Base-by-base conservation (phyloP, 2,888 invertebrate genomes). In the Stenodera caucasica region DNA sequence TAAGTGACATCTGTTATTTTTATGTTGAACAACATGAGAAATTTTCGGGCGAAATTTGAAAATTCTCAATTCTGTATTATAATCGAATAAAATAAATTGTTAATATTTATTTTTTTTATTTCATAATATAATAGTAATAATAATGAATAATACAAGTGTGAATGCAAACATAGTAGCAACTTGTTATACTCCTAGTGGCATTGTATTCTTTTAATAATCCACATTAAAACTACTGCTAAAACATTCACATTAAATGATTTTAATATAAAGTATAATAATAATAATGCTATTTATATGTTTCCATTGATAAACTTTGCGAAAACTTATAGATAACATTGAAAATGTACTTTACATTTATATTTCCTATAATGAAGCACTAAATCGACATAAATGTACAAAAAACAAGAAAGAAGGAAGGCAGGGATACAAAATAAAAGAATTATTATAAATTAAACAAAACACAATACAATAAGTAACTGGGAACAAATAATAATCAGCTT, bases 141-240 rank as follows among this genome's bases (percentile, higher is more conserved):
- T 30, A 30, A 26, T 26, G 26, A 26, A 49, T 49, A 57, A 60
- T 65, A 66, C 61, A 64, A 58, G 59, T 57, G 61, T 63, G 64
- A 66, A 68, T 68, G 68, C 67, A 68, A 65, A 69, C 67, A 67
- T 61, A 69, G 67, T 61, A 67, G 64, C 33, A 60, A 60, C 58
- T 65, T 61, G 5, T 26, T 26, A 65, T 50, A 60, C 50, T 53
- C 35, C 50, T 49, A 61, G 55, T 57, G 54, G 61, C 56, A 60
- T 30, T 32, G 50, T 18, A 54, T 60, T 37, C 29, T 53, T 53
- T 53, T 49, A 52, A 53, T 12, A 30, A 32, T 35, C 18, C 57
- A 55, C 53, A 35, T n/a, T 35, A 51, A 21, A 23, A 55, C 23
- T 12, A 33, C 40, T 57, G 62, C 60, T 58, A 66, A 61, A 64